Evolutionary conservation across 2,113 vertebrate species (phyloP).

Genomic region (Petrocephalus zakoni): DNA sequence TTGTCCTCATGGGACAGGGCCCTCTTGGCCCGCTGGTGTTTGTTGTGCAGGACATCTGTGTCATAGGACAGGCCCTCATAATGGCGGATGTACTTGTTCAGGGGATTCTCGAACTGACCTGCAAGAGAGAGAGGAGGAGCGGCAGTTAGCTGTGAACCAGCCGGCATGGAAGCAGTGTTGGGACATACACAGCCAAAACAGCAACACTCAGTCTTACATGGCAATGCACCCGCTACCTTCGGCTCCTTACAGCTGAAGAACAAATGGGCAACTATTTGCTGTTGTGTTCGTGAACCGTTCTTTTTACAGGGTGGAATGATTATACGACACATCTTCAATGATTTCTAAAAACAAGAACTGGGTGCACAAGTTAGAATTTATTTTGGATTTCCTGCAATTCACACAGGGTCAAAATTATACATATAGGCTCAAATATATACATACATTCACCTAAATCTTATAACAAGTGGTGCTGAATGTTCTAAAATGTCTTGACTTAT

Average conservation of each 20-base stretch:
- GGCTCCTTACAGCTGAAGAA: neutral
- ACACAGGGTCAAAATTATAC: too few species aligned
- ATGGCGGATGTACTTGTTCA: constrained; percentile 87
- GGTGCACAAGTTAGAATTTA: too few species aligned
- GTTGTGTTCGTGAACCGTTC: too few species aligned
- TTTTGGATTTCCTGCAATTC: too few species aligned
- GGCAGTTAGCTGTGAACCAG: neutral
- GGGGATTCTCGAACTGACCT: constrained; percentile 82
- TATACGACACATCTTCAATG: too few species aligned
- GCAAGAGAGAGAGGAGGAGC: constrained; percentile 41
- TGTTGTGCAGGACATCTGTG: constrained; percentile 80
- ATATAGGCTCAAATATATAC: too few species aligned
- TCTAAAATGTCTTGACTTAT: too few species aligned
- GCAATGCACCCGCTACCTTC: neutral
- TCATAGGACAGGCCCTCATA: constrained; percentile 92
- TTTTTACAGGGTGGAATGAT: too few species aligned
- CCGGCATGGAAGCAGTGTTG: neutral
- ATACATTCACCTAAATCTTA: too few species aligned
- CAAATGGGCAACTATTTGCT: neutral
- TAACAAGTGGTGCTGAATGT: too few species aligned
- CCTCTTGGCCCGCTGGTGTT: constrained; percentile 95
- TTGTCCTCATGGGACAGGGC: constrained; percentile 76
- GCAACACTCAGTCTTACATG: neutral
- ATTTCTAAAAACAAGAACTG: too few species aligned
- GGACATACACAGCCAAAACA: neutral